These are phyloP conservation scores for Lasioglossum leucozonium DNA, from an alignment of 2,888 invertebrate species.

Conservation along the genomic window DNA sequence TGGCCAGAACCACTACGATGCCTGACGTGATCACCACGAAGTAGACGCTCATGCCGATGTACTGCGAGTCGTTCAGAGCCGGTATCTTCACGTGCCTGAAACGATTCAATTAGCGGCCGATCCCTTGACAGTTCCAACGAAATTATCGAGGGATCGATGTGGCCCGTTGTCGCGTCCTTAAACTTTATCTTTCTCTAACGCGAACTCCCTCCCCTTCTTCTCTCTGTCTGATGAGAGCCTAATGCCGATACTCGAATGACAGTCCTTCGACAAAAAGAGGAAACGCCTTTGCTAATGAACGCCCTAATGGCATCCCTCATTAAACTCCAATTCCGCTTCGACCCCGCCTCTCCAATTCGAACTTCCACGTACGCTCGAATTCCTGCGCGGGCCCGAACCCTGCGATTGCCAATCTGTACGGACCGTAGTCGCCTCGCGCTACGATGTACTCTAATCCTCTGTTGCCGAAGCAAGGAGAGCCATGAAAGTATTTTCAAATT, in stretches of 20 bases:
- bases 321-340: constrained; percentile 44
- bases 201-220: not conserved
- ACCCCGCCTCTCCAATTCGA: constrained; percentile 27
- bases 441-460: not conserved
- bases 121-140: not conserved
- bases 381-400: not conserved
- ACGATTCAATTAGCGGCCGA: constrained; percentile 22
- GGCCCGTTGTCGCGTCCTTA: constrained; percentile 9
- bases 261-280: constrained; percentile 16
- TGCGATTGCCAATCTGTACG: not conserved
- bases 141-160: constrained; percentile 20
- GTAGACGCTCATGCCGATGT: constrained; percentile 97
- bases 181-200: not conserved
- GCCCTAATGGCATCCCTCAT: constrained; percentile 49
- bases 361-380: constrained; percentile 20
- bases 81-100: constrained; percentile 94
- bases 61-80: constrained; percentile 96
- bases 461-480: not conserved
- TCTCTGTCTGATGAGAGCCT: not conserved
- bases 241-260: constrained; percentile 25
- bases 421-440: not conserved
- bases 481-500: not conserved
- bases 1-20: constrained; percentile 94
- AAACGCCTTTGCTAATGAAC: constrained; percentile 52
- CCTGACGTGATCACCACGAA: constrained; percentile 95